Conservation (phyloP, 2,797 vertebrate species). For the Cheracebus regulus region DNA sequence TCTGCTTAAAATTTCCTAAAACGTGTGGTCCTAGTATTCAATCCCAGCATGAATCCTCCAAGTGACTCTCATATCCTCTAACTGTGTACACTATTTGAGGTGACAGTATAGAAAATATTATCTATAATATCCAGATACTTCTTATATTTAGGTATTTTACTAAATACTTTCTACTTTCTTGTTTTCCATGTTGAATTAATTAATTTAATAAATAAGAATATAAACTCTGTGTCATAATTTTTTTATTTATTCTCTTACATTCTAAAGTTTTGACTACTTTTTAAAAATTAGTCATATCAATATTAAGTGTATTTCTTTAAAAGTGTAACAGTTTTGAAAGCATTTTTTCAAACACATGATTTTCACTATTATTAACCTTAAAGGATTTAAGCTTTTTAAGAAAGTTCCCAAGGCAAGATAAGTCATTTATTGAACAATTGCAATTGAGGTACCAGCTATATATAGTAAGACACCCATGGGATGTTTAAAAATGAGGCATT, state of each 20-base stretch:
- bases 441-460: background rate
- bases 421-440: background rate
- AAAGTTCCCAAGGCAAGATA: background rate
- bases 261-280: background rate
- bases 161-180: background rate
- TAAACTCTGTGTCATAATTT: background rate
- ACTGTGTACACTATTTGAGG: background rate
- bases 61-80: conserved; percentile 27
- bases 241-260: background rate
- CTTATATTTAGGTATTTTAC: background rate
- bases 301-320: background rate
- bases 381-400: background rate
- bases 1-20: conserved; percentile 81
- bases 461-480: background rate
- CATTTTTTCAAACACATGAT: background rate
- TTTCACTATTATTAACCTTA: background rate
- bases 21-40: conserved; percentile 71
- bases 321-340: background rate
- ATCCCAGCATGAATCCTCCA: conserved; percentile 54
- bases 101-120: background rate
- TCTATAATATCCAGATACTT: background rate
- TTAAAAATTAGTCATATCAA: background rate
- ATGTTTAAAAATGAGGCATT: background rate
- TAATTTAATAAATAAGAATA: background rate
- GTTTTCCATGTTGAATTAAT: background rate